phyloP scores from a whole-genome alignment of 2,888 invertebrate genomes.

The Amphipoea oculea region DNA sequence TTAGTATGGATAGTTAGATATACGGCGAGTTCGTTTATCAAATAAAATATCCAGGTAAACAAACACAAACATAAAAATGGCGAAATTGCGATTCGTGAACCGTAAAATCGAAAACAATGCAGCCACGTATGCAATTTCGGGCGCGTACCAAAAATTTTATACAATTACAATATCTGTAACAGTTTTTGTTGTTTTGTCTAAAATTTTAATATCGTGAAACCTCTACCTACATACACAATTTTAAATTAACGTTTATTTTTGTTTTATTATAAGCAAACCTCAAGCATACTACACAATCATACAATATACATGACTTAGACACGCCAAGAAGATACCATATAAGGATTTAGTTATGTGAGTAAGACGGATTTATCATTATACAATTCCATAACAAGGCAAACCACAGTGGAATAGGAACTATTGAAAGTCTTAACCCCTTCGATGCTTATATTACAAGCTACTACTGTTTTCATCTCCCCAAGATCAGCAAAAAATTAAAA shows the following conservation, averaged over 20 bases:
- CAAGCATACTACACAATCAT: background rate
- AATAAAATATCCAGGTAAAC: background rate
- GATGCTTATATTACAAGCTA: background rate
- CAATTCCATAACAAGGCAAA: background rate
- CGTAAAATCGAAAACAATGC: conserved; percentile 10
- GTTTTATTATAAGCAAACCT: background rate
- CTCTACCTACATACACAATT: background rate
- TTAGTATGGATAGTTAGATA: background rate
- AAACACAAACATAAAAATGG: background rate
- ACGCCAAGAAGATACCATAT: background rate
- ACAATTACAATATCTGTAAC: background rate
- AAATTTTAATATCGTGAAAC: background rate
- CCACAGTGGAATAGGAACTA: background rate
- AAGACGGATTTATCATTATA: background rate
- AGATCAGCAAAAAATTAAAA: conserved; percentile 54
- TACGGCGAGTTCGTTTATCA: conserved; percentile 3
- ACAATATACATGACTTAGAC: background rate
- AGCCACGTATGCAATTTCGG: conserved; percentile 1
- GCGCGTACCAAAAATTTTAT: background rate
- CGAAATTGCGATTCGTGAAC: background rate
- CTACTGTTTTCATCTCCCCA: conserved; percentile 18
- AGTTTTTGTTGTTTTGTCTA: conserved; percentile 3
- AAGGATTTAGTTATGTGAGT: background rate
- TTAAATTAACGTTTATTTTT: background rate
- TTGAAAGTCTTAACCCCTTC: background rate